Evolutionary conservation across 2,113 vertebrate genomes (phyloP).

Genomic region (Desmodus rotundus): DNA sequence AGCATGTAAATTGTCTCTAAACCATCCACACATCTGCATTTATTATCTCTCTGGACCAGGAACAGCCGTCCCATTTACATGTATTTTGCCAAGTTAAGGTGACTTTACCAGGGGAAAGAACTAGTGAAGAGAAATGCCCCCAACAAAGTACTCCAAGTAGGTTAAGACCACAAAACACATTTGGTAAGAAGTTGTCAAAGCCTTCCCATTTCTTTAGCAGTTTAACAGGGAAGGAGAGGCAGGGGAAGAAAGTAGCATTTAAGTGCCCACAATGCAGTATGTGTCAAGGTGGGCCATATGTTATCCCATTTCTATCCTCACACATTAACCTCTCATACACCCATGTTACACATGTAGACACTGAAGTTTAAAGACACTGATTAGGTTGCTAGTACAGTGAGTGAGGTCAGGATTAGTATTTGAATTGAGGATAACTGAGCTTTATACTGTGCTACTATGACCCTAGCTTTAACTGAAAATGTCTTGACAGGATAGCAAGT

Average conservation of each 20-base stretch:
- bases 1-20: conserved; percentile 49
- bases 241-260: neutral
- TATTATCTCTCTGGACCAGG: conserved; percentile 32
- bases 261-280: neutral
- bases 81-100: conserved; percentile 30
- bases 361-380: neutral
- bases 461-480: neutral
- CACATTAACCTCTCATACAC: neutral
- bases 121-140: conserved; percentile 5
- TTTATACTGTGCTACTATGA: neutral
- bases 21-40: conserved; percentile 42
- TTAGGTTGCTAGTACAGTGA: neutral
- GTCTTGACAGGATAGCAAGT: neutral
- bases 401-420: neutral
- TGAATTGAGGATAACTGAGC: neutral
- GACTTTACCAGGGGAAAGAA: conserved; percentile 27
- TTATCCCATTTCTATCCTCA: neutral
- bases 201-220: neutral
- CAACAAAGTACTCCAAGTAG: neutral
- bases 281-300: neutral
- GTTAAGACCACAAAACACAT: neutral
- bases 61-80: neutral
- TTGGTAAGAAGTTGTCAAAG: neutral
- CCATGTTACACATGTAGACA: neutral
- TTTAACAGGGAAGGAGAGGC: neutral